Conservation (phyloP, 2,797 vertebrate species). For the Sebastes hubbsi region DNA sequence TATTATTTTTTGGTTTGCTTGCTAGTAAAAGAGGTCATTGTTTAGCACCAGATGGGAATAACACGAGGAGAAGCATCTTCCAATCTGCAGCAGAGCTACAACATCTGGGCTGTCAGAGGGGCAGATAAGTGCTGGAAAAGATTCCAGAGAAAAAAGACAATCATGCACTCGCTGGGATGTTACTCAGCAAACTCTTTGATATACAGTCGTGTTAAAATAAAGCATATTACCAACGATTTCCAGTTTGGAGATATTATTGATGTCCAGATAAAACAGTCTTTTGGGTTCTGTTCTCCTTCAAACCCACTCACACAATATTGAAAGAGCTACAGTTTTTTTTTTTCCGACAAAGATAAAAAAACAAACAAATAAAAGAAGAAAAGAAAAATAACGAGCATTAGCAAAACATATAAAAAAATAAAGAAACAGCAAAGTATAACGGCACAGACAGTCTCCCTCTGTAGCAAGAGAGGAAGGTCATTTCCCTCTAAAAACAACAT, state of each 20-base stretch:
- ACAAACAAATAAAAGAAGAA: neutral
- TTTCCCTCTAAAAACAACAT: slow-evolving; percentile 2
- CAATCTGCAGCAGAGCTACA: slow-evolving; percentile 10
- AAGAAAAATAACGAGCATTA: neutral
- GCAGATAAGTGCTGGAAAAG: neutral
- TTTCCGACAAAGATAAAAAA: neutral
- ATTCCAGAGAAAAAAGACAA: neutral
- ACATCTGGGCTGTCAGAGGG: slow-evolving; percentile 13
- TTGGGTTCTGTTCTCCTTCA: neutral
- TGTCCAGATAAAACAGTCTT: neutral
- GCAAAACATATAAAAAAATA: neutral
- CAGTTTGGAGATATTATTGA: neutral
- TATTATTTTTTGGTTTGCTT: neutral
- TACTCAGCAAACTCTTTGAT: neutral
- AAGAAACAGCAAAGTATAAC: neutral
- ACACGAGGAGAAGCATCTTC: neutral
- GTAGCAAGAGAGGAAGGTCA: neutral
- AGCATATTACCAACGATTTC: neutral
- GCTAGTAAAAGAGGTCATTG: neutral
- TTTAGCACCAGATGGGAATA: slow-evolving; percentile 11
- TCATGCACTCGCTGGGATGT: neutral
- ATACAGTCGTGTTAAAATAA: neutral
- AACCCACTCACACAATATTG: neutral
- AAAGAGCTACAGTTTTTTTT: neutral
- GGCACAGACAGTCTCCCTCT: neutral